These are phyloP conservation scores for Leptinotarsa tumamoca DNA, from an alignment of 2,888 invertebrate species.

Conservation along the genomic window DNA sequence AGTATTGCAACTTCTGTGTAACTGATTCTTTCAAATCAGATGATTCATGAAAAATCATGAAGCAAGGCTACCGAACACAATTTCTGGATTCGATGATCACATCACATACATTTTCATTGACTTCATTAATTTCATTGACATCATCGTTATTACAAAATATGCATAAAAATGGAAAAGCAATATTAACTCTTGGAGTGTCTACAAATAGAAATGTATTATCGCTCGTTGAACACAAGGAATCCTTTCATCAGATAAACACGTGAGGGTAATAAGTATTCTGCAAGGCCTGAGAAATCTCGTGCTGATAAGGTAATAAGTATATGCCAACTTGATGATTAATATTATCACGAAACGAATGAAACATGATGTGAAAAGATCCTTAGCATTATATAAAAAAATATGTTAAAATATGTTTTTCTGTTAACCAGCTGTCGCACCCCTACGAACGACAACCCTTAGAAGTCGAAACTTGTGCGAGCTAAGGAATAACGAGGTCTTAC, in stretches of 20 bases:
- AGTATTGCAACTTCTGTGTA: too few relatives aligned
- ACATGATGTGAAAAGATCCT: not conserved
- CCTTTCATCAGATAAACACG: conserved; percentile 13
- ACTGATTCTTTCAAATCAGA: too few relatives aligned
- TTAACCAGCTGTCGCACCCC: too few relatives aligned
- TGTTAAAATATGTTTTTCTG: too few relatives aligned
- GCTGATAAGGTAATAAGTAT: conserved; percentile 21
- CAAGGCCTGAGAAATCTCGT: conserved; percentile 4
- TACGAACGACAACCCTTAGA: too few relatives aligned
- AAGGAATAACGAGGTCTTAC: too few relatives aligned
- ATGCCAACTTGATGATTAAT: conserved; percentile 8
- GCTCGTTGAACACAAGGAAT: conserved; percentile 6
- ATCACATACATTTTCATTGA: not conserved
- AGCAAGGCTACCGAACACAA: not conserved
- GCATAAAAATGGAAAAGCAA: not conserved
- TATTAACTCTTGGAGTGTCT: not conserved
- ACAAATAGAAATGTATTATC: not conserved
- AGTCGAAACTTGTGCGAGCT: too few relatives aligned
- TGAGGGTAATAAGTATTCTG: not conserved
- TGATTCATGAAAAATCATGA: too few relatives aligned
- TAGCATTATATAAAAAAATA: not conserved
- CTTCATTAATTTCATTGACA: too few relatives aligned
- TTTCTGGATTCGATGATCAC: not conserved
- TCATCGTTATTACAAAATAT: too few relatives aligned
- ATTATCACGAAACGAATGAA: conserved; percentile 11